A percentile compares a stretch with the other conserved stretches of the same genome.
These are phyloP conservation scores for Eilema sororculum DNA, from an alignment of 2,888 invertebrate species.

Conservation along the genomic window DNA sequence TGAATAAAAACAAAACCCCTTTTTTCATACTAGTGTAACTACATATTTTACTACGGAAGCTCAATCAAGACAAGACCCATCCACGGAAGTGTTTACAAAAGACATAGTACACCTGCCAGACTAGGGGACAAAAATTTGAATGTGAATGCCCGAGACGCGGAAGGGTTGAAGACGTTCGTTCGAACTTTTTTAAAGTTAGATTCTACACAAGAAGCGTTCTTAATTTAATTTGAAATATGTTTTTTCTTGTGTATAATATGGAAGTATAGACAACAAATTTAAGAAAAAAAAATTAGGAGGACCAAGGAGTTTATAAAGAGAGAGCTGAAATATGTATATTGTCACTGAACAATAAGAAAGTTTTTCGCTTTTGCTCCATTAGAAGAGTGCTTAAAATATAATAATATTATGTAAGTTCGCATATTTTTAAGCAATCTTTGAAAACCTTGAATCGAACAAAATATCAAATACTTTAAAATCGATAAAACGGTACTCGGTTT, in stretches of 20 bases:
- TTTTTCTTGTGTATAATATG: too few species aligned
- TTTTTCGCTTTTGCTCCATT: too few species aligned
- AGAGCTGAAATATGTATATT: too few species aligned
- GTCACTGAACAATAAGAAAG: too few species aligned
- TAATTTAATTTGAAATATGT: slow-evolving; percentile 32
- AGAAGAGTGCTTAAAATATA: too few species aligned
- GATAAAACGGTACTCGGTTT: too few species aligned
- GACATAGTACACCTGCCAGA: slow-evolving; percentile 75
- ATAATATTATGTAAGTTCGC: too few species aligned
- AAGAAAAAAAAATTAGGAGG: not conserved
- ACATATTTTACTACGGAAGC: slow-evolving; percentile 51
- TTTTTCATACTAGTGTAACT: slow-evolving; percentile 31
- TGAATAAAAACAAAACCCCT: slow-evolving; percentile 41
- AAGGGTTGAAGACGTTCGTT: slow-evolving; percentile 76
- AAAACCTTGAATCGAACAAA: too few species aligned
- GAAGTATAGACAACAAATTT: not conserved
- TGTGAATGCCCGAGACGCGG: slow-evolving; percentile 71
- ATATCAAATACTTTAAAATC: too few species aligned
- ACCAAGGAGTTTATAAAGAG: too few species aligned
- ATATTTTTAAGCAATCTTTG: too few species aligned
- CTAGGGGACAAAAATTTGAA: slow-evolving; percentile 77
- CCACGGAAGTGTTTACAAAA: slow-evolving; percentile 78
- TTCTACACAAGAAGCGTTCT: slow-evolving; percentile 28
- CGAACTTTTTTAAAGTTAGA: slow-evolving; percentile 52
- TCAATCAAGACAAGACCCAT: slow-evolving; percentile 57